A percentile compares a stretch with the other conserved stretches of the same genome.
Conservation (phyloP, 2,888 invertebrate species). For the Oscheius sp. region DNA sequence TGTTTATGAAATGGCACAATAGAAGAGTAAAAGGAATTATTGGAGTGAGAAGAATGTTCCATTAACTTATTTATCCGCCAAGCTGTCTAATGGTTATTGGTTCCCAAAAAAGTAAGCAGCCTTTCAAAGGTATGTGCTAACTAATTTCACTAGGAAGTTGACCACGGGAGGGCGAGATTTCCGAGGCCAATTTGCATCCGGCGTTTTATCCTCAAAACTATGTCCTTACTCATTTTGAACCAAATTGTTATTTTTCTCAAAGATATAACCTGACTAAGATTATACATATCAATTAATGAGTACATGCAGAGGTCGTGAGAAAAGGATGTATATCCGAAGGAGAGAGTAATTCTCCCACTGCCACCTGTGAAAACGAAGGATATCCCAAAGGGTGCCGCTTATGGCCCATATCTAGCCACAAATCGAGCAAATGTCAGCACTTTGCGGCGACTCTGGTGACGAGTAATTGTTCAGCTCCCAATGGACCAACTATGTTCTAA, state of each 20-base stretch:
- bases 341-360: constrained; percentile 2
- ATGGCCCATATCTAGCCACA: constrained; percentile 23
- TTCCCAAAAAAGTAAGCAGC: too few species aligned
- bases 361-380: constrained; percentile 15
- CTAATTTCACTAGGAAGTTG: too few species aligned
- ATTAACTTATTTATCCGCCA: background rate
- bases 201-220: constrained; percentile 1
- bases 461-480: constrained; percentile 26
- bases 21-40: background rate
- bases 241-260: background rate
- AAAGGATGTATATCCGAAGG: too few species aligned
- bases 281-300: background rate
- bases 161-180: constrained; percentile 12
- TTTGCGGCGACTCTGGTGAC: constrained; percentile 28
- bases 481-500: constrained; percentile 8
- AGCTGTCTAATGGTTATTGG: too few species aligned
- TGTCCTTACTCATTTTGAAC: background rate
- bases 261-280: background rate
- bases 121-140: too few species aligned
- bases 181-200: constrained; percentile 16
- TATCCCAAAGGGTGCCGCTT: constrained; percentile 25
- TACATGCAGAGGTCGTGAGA: too few species aligned
- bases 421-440: constrained; percentile 32
- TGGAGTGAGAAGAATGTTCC: background rate
- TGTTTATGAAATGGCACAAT: background rate